Evolutionary conservation across 1,140 invertebrate genomes (phyloP).

Genomic region (Diuraphis noxia): DNA sequence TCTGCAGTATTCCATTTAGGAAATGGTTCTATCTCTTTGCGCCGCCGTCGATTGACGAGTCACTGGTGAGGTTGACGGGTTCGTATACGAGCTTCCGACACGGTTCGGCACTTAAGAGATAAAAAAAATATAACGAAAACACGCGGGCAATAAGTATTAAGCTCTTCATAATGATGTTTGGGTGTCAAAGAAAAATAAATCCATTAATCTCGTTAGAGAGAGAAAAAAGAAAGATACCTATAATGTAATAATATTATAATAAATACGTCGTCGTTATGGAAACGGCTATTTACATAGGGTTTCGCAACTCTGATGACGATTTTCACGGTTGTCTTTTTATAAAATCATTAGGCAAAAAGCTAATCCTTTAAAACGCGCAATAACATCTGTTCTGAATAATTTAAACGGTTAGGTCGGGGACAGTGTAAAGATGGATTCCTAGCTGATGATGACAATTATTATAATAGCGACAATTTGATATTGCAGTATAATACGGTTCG

Average conservation of each 20-base stretch:
- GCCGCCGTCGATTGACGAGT: not conserved
- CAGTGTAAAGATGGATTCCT: conserved; percentile 16
- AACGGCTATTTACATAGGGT: conserved; percentile 48
- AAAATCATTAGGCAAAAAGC: conserved; percentile 47
- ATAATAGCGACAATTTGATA: conserved; percentile 24
- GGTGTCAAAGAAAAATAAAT: conserved; percentile 33
- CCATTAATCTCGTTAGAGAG: conserved; percentile 42
- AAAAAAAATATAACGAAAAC: not conserved
- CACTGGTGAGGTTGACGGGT: not conserved
- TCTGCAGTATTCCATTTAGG: conserved; percentile 45
- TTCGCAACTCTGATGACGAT: conserved; percentile 19
- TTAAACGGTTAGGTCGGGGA: conserved; percentile 14
- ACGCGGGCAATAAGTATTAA: conserved; percentile 6
- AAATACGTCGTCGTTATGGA: conserved; percentile 15
- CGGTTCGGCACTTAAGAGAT: conserved; percentile 50
- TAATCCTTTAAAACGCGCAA: conserved; percentile 50
- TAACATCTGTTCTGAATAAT: conserved; percentile 48
- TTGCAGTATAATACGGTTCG: not conserved
- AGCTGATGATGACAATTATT: not conserved
- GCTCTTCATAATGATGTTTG: conserved; percentile 52
- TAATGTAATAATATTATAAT: not conserved
- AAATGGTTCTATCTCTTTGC: not conserved
- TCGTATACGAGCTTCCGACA: conserved; percentile 35
- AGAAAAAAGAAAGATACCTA: not conserved
- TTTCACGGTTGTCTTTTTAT: conserved; percentile 51